phyloP scores from a whole-genome alignment of 2,113 vertebrate species.

The Pantherophis guttatus region DNA sequence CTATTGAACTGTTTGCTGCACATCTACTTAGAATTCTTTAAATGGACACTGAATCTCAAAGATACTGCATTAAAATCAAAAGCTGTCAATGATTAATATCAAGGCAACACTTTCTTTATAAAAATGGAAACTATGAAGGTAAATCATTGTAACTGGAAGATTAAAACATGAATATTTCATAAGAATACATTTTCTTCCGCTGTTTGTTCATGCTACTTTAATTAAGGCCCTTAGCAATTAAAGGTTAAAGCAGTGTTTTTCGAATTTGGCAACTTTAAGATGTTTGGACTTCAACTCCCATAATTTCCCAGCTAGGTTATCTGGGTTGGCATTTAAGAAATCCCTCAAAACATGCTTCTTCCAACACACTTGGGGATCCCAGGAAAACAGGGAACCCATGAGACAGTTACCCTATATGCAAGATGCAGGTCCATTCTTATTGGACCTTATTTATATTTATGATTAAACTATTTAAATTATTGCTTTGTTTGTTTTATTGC shows the following conservation, averaged over 20 bases:
- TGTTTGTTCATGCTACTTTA: background rate
- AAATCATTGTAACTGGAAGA: background rate
- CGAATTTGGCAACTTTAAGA: background rate
- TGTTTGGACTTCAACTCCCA: background rate
- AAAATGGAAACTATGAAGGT: background rate
- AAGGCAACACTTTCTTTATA: background rate
- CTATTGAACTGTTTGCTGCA: background rate
- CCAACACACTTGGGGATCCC: background rate
- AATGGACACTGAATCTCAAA: background rate
- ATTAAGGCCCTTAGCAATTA: background rate
- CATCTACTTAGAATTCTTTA: background rate
- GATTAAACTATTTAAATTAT: background rate
- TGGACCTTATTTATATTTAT: background rate
- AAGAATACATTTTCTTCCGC: background rate
- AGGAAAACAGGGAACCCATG: background rate
- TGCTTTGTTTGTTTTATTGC: background rate
- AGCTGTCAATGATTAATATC: background rate
- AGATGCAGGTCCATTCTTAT: background rate
- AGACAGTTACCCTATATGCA: background rate
- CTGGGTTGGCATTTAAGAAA: background rate
- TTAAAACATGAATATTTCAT: slow-evolving; percentile 22
- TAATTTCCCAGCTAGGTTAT: background rate
- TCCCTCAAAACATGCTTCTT: background rate
- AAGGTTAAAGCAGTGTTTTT: background rate
- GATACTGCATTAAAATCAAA: background rate